phyloP scores from a whole-genome alignment of 1,140 invertebrate species.

The Bacillus rossius region DNA sequence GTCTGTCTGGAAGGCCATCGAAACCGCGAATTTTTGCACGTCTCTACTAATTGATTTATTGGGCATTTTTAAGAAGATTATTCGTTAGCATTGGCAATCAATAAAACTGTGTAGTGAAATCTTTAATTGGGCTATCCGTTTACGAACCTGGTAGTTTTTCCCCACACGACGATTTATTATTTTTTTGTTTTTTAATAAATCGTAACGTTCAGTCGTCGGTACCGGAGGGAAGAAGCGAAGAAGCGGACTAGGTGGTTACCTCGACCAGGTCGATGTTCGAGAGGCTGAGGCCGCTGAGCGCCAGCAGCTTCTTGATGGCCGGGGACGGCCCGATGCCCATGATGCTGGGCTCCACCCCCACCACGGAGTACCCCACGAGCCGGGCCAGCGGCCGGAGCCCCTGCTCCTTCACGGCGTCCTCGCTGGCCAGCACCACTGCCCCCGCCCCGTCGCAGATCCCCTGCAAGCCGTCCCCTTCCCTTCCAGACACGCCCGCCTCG shows the following conservation, averaged over 20 bases:
- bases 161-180: too few relatives aligned
- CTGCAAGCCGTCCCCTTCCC: conserved; percentile 47
- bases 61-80: too few relatives aligned
- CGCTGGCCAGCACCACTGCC: conserved; percentile 83
- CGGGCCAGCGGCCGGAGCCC: conserved; percentile 74
- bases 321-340: conserved; percentile 83
- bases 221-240: too few relatives aligned
- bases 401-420: conserved; percentile 78
- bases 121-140: too few relatives aligned
- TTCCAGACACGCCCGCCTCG: neutral
- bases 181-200: too few relatives aligned
- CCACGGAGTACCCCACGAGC: conserved; percentile 65
- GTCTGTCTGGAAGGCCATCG: too few relatives aligned
- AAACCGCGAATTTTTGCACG: too few relatives aligned
- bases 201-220: too few relatives aligned
- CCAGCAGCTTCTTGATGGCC: conserved; percentile 79
- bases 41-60: too few relatives aligned
- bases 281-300: conserved; percentile 64
- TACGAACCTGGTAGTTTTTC: too few relatives aligned
- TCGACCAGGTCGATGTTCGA: conserved; percentile 91
- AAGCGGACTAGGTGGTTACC: conserved; percentile 57
- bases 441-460: conserved; percentile 96
- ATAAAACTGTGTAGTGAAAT: too few relatives aligned
- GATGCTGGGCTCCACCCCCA: conserved; percentile 80
- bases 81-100: too few relatives aligned